phyloP scores from a whole-genome alignment of 2,888 invertebrate species.

The Ectropis crepuscularia region DNA sequence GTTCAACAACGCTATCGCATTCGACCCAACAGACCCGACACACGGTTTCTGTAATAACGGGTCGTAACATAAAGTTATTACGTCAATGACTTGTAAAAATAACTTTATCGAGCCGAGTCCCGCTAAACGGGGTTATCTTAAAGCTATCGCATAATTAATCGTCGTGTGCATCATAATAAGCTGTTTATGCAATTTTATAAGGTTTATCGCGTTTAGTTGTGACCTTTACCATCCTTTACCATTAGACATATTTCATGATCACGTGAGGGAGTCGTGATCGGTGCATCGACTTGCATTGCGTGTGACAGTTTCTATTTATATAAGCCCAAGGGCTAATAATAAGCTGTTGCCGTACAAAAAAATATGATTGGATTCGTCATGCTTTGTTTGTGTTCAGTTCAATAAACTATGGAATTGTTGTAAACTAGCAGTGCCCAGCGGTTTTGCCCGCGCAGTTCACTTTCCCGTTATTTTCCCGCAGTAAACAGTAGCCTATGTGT shows the following conservation, averaged over 20 bases:
- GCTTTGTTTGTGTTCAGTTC: not conserved
- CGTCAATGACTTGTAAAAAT: slow-evolving; percentile 60
- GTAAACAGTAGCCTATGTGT: no score
- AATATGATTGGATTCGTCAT: not conserved
- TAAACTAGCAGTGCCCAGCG: not conserved
- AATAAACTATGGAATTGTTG: not conserved
- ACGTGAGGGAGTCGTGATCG: slow-evolving; percentile 42
- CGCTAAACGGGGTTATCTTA: slow-evolving; percentile 52
- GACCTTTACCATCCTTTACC: slow-evolving; percentile 29
- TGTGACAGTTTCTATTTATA: slow-evolving; percentile 20
- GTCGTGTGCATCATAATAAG: slow-evolving; percentile 40
- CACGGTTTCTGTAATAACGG: slow-evolving; percentile 29
- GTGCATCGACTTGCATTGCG: slow-evolving; percentile 16
- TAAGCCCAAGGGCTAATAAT: slow-evolving; percentile 6
- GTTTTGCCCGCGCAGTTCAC: no score
- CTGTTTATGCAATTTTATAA: slow-evolving; percentile 52
- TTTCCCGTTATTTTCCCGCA: no score
- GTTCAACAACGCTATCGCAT: slow-evolving; percentile 11
- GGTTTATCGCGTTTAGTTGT: slow-evolving; percentile 16
- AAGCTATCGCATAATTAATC: slow-evolving; percentile 44
- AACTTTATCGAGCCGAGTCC: slow-evolving; percentile 49
- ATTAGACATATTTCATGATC: slow-evolving; percentile 32
- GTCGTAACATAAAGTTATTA: slow-evolving; percentile 49
- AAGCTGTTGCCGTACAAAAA: not conserved
- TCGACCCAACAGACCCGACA: slow-evolving; percentile 12